Evolutionary conservation across 2,888 invertebrate genomes (phyloP), one percentile per base, ranked within the genome.

Genomic region (Chouioia cunea): DNA sequence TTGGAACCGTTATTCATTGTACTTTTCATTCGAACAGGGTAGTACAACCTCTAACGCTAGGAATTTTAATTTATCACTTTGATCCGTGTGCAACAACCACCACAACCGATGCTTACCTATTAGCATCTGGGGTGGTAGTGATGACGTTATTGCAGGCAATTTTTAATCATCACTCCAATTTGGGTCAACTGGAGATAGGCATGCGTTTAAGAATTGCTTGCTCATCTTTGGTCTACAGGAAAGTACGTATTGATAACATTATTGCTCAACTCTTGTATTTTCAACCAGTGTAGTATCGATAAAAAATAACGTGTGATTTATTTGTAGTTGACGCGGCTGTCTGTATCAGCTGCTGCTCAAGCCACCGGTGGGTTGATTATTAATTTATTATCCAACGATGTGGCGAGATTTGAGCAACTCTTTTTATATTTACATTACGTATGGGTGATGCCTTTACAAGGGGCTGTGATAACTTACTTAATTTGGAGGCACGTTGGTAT

Each of bases 301-400:
- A 10, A 36, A 10, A 47, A 23, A 57, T 22, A 36, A 14, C 44
- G 15, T 65, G 4, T 57, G 22, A 27, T 52, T 74, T n/a, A 12
- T 36, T 6, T 10, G 12, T 69, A 86, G 85, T 86, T 89, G 18
- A 80, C 90, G 48, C 84, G 86, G 20, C 79, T 91, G 50, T 83
- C 84, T 18, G 77, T 77, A 63, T 76, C 77, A 22, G 76, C 80
- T 10, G 77, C 80, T 20, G 85, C 73, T 74, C 75, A 78, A 63
- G 76, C 79, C 43, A 81, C 81, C 3, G 80, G 82, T 85, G 95
- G 95, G 0, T 93, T 94, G 84, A 90, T 96, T 78, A 91, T 95
- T 57, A 96, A 95, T 83, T 85, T 96, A 68, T 88, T 96, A 86
- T 94, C 95, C 0, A 95, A 95, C 79, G 96, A 96, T 81, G 94